Conservation (phyloP, 2,113 vertebrate genomes). For the Tychaedon coryphoeus region DNA sequence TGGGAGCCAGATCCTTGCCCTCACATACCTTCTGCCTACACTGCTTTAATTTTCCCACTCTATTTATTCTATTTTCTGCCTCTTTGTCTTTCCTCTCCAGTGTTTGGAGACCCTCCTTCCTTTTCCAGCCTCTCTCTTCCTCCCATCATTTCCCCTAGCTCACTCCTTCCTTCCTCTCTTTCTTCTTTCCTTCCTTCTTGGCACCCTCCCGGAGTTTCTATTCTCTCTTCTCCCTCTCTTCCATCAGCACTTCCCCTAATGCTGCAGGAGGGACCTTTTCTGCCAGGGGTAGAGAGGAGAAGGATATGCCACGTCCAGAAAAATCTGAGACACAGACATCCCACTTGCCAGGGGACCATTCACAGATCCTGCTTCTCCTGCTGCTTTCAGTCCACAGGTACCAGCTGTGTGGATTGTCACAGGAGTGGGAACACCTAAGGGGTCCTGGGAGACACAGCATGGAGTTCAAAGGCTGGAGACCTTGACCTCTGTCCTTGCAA, state of each 20-base stretch:
- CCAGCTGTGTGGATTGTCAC: not conserved
- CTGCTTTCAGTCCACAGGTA: not conserved
- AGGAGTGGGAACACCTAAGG: not conserved
- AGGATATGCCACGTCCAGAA: not conserved
- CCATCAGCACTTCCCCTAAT: conserved; percentile 10
- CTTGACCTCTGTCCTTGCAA: not conserved
- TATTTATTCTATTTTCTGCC: conserved; percentile 49
- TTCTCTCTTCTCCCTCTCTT: conserved; percentile 23
- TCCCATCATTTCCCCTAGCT: not conserved
- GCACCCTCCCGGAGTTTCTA: not conserved
- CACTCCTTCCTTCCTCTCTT: conserved; percentile 12
- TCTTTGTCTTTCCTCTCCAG: conserved; percentile 26
- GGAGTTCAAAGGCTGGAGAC: not conserved
- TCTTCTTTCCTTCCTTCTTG: conserved; percentile 26
- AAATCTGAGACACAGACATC: not conserved
- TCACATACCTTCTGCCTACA: not conserved
- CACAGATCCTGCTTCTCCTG: not conserved
- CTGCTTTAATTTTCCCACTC: not conserved
- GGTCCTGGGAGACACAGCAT: not conserved
- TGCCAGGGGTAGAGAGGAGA: not conserved
- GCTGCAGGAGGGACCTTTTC: not conserved
- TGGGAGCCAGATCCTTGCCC: not conserved
- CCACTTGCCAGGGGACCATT: not conserved
- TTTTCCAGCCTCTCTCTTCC: conserved; percentile 44
- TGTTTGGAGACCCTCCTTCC: conserved; percentile 34